Percentiles rank a stretch among this genome's conserved stretches.
These are phyloP conservation scores for Threskiornis aethiopicus DNA, from an alignment of 2,797 vertebrate genomes.

Conservation along the genomic window DNA sequence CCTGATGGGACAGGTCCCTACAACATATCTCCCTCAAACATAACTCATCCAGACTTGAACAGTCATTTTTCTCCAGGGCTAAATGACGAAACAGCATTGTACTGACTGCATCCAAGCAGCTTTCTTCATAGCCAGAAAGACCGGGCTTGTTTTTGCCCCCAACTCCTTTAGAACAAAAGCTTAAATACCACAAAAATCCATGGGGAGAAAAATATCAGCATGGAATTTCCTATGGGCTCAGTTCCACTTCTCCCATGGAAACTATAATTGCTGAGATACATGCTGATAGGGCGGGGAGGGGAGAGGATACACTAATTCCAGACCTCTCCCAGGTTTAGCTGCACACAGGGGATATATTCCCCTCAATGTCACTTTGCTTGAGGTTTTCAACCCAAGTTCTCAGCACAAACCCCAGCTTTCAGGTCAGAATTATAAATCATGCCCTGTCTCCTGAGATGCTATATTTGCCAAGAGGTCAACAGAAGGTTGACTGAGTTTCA, in stretches of 20 bases:
- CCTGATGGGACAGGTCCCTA: background rate
- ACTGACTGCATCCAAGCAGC: background rate
- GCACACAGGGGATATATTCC: background rate
- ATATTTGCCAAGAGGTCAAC: background rate
- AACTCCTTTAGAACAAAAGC: background rate
- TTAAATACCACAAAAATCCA: background rate
- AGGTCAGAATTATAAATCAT: background rate
- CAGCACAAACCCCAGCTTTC: background rate
- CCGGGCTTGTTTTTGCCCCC: background rate
- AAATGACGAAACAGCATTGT: background rate
- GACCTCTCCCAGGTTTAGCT: background rate
- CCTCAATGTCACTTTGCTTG: background rate
- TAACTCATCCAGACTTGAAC: background rate
- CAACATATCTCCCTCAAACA: background rate
- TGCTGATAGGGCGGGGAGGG: background rate
- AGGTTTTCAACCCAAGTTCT: background rate
- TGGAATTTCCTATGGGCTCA: constrained; percentile 21
- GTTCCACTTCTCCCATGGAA: background rate
- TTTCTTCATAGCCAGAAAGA: background rate
- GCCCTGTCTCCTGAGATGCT: background rate
- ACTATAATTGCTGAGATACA: background rate
- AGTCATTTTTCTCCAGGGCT: background rate
- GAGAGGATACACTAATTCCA: background rate
- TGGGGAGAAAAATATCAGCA: background rate
- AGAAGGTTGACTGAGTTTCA: background rate